Evolutionary conservation across 1,140 invertebrate genomes (phyloP).

Genomic region (Drosophila asahinai): DNA sequence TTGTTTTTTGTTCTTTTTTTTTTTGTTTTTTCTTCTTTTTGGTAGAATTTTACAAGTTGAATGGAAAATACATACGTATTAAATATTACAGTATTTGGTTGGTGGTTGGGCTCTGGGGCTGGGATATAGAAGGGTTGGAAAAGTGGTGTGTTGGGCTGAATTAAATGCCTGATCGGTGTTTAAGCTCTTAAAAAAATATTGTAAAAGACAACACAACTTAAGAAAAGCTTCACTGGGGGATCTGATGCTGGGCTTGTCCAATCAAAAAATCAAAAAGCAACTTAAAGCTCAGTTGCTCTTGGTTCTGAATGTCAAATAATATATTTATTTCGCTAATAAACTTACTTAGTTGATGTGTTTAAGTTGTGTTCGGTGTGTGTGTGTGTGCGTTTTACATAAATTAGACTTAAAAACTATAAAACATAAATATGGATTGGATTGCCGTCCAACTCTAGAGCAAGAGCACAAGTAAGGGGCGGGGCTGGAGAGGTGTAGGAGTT

Average conservation of each 20-base stretch:
- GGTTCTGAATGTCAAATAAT: conserved; percentile 50
- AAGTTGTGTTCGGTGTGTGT: conserved; percentile 33
- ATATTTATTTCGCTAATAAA: conserved; percentile 80
- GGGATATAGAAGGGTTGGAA: conserved; percentile 33
- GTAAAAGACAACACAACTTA: conserved; percentile 32
- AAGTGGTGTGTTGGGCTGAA: conserved; percentile 15
- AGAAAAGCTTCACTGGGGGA: conserved; percentile 44
- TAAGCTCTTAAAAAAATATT: conserved; percentile 10
- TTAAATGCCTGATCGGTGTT: conserved; percentile 19
- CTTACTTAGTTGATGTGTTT: conserved; percentile 71
- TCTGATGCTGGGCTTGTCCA: conserved; percentile 22
- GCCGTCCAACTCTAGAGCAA: conserved; percentile 57
- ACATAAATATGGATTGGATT: conserved; percentile 68
- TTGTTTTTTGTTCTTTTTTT: conserved; percentile 41
- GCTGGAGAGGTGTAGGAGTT: conserved; percentile 1
- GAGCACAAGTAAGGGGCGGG: conserved; percentile 36
- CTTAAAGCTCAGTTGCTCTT: conserved; percentile 38
- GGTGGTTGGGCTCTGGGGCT: conserved; percentile 19
- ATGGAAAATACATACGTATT: conserved; percentile 79
- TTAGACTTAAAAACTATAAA: conserved; percentile 80
- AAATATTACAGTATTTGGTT: conserved; percentile 78
- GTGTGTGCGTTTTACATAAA: conserved; percentile 65
- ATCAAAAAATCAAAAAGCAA: conserved; percentile 32
- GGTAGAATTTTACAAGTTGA: conserved; percentile 83
- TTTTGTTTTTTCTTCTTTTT: conserved; percentile 66